A percentile compares a stretch with the other conserved stretches of the same genome.
Evolutionary conservation across 1,140 invertebrate genomes (phyloP).

Genomic region (Drosophila sp.): DNA sequence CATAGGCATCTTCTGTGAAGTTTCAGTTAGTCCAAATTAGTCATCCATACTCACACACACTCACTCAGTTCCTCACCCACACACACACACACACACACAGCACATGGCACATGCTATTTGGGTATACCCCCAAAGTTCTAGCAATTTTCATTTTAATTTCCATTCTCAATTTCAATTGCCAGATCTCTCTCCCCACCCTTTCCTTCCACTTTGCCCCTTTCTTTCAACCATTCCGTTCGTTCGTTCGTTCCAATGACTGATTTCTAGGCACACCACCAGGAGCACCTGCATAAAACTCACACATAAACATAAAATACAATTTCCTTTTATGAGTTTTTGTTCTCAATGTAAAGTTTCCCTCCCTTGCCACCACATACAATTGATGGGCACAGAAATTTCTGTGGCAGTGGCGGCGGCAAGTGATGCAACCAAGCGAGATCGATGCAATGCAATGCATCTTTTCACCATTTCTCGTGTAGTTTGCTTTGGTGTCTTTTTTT

Average conservation of each 20-base stretch:
- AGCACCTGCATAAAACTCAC: constrained; percentile 2
- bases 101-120: constrained; percentile 43
- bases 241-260: constrained; percentile 65
- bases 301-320: constrained; percentile 62
- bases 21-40: too few species aligned
- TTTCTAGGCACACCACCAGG: constrained; percentile 13
- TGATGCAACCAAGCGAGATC: constrained; percentile 36
- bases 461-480: constrained; percentile 17
- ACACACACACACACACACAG: constrained; percentile 12
- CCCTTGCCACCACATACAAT: too few species aligned
- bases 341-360: constrained; percentile 16
- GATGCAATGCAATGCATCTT: constrained; percentile 12
- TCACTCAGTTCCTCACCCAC: background rate
- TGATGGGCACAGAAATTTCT: background rate
- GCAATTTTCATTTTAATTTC: constrained; percentile 41
- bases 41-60: background rate
- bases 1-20: too few species aligned
- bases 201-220: background rate
- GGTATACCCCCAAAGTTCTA: constrained; percentile 29
- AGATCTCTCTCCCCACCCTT: background rate
- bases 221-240: constrained; percentile 3
- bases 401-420: background rate
- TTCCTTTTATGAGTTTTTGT: constrained; percentile 65
- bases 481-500: background rate
- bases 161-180: constrained; percentile 26